Evolutionary conservation across 2,113 vertebrate genomes (phyloP), one percentile per base, ranked within the genome.

Genomic region (Vulpes vulpes): DNA sequence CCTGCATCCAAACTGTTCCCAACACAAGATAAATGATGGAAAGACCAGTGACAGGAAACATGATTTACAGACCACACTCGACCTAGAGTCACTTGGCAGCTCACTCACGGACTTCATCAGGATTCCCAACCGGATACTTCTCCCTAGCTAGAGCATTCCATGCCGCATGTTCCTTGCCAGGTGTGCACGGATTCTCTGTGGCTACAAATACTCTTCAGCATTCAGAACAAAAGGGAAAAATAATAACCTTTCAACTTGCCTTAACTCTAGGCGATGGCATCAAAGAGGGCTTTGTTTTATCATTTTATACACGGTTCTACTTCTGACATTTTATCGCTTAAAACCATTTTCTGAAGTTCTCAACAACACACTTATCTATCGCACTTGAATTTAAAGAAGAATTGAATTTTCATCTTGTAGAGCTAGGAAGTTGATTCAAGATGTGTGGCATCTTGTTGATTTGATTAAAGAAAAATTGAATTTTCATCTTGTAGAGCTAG

Each of bases 321-420:
- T 94, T 95, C 49, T 11, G 76, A 84, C 43, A 91, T 67, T 85
- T 76, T 80, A 71, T 53, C 19, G 59, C 69, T 62, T 51, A 55
- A 92, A 87, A 80, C 1, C 4, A 22, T 60, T 57, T 49, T 20
- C 22, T 49, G 92, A 82, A 89, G 6, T 91, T 80, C 89, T 67
- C 60, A 85, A n/a, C 55, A 62, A 55, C 16, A 64, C 11, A 85
- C 81, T 80, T 92, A 73, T 35, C 53, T 84, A 76, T 65, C 23
- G 81, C 38, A 65, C 30, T 35, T 73, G 49, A 93, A 25, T 93
- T 95, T 67, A 62, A 93, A 90, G 64, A 95, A 93, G 92, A 96
- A 64, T 1, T 55, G 30, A 76, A 51, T 89, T 89, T 91, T 89
- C 86, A 88, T 65, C 8, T 89, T 91, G 76, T 38, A 88, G 82